Conservation (phyloP, 2,888 invertebrate species). For the Drosophila suboccidentalis region DNA sequence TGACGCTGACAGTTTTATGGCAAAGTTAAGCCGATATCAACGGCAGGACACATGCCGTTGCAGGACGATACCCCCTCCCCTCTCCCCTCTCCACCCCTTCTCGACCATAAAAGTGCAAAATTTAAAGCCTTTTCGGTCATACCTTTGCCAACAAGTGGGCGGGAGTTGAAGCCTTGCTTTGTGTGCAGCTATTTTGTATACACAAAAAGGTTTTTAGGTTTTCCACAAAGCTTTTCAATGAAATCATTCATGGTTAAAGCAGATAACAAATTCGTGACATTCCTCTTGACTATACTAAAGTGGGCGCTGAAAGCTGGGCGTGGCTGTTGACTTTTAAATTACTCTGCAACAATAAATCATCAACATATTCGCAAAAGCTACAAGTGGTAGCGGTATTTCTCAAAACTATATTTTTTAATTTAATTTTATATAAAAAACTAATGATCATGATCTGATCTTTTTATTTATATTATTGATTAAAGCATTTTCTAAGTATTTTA, state of each 20-base stretch:
- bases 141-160: conserved; percentile 76
- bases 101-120: conserved; percentile 72
- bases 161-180: conserved; percentile 22
- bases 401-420: too few relatives aligned
- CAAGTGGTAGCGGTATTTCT: not conserved
- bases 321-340: conserved; percentile 6
- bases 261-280: conserved; percentile 69
- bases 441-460: too few relatives aligned
- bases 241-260: conserved; percentile 77
- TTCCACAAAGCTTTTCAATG: conserved; percentile 71
- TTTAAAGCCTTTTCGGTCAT: conserved; percentile 72
- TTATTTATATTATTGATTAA: too few relatives aligned
- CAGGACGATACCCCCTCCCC: conserved; percentile 28
- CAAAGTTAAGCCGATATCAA: conserved; percentile 81
- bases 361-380: conserved; percentile 5
- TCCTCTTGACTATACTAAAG: conserved; percentile 27
- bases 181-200: conserved; percentile 49
- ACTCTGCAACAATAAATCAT: conserved; percentile 4
- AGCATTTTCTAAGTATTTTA: not conserved
- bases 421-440: too few relatives aligned
- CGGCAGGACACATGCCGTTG: conserved; percentile 74
- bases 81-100: not conserved
- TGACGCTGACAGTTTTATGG: conserved; percentile 80
- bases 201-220: conserved; percentile 77
- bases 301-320: conserved; percentile 7